Percentiles rank a stretch among this genome's conserved stretches.
Evolutionary conservation across 2,888 invertebrate species (phyloP).

Genomic region (Lycophotia porphyrea): DNA sequence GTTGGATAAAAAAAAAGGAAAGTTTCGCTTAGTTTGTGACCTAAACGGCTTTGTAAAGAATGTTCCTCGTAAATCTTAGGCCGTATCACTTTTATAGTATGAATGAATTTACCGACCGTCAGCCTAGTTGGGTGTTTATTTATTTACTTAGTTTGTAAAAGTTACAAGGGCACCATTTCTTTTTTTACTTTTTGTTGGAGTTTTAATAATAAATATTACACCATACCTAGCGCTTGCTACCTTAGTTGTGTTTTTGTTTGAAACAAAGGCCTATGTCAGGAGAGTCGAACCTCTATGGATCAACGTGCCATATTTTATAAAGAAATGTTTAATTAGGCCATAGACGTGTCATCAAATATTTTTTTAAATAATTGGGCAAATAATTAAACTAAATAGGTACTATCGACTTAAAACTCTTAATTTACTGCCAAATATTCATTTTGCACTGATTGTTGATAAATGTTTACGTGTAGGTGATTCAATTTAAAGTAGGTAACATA

Average conservation of each 20-base stretch:
- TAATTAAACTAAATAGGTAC: no score
- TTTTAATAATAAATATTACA: not conserved
- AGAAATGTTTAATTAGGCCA: no score
- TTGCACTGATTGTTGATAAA: no score
- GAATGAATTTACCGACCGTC: conserved; percentile 47
- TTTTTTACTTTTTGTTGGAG: not conserved
- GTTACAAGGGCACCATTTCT: conserved; percentile 1
- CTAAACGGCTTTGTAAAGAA: conserved; percentile 62
- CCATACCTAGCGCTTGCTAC: not conserved
- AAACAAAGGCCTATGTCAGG: no score
- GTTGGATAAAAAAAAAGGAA: conserved; percentile 47
- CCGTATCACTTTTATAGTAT: conserved; percentile 54
- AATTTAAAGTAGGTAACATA: no score
- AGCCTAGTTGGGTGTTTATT: conserved; percentile 46
- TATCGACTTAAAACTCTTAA: no score
- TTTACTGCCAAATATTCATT: no score
- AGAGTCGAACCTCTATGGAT: no score
- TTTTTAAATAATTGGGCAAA: no score
- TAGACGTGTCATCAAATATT: no score
- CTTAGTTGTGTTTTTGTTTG: not conserved
- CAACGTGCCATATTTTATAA: no score
- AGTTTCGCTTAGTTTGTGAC: conserved; percentile 61
- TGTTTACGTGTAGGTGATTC: no score
- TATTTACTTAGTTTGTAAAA: conserved; percentile 42
- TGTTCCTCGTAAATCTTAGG: conserved; percentile 60